These are phyloP conservation scores for Parelbella ahira DNA, from an alignment of 2,888 invertebrate genomes.

Conservation along the genomic window DNA sequence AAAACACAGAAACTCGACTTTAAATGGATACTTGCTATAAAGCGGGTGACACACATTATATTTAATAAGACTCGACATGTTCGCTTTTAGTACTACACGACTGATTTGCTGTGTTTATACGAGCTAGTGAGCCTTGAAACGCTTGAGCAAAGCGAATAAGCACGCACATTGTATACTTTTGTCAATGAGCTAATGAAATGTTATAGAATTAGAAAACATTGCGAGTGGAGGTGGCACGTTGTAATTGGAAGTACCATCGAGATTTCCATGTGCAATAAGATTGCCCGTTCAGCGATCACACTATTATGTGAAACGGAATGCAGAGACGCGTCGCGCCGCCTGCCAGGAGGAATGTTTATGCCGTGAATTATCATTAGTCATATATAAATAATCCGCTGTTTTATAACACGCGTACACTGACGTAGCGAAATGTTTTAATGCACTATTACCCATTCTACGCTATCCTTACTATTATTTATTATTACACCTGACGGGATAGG, in stretches of 20 bases:
- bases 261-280: slow-evolving; percentile 45
- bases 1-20: slow-evolving; percentile 10
- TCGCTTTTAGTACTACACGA: no score
- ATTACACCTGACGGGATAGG: no score
- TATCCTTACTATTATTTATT: no score
- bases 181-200: background rate
- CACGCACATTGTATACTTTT: no score
- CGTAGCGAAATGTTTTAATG: no score
- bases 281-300: slow-evolving; percentile 35
- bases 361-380: no score
- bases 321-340: slow-evolving; percentile 57
- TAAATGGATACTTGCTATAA: slow-evolving; percentile 15
- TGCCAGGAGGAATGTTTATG: slow-evolving; percentile 59
- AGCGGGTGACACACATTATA: slow-evolving; percentile 11
- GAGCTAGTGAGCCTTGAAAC: no score
- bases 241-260: slow-evolving; percentile 20
- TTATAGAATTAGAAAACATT: slow-evolving; percentile 14
- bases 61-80: slow-evolving; percentile 8
- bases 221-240: slow-evolving; percentile 11
- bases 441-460: no score
- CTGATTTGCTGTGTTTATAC: no score
- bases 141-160: no score
- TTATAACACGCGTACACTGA: no score
- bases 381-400: no score
- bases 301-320: slow-evolving; percentile 75